phyloP scores from a whole-genome alignment of 2,113 vertebrate species.

The Mus pahari region DNA sequence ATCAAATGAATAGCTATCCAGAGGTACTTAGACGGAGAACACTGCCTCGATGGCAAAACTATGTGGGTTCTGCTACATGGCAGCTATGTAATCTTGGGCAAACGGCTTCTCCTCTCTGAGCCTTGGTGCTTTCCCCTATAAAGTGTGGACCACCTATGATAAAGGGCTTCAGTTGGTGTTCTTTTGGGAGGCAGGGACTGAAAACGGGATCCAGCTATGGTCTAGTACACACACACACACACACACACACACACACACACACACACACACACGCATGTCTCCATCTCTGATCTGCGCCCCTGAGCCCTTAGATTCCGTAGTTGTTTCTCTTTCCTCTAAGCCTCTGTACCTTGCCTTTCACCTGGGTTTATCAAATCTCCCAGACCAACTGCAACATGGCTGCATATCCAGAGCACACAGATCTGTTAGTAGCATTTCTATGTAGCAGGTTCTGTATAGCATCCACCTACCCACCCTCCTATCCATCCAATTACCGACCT shows the following conservation, averaged over 20 bases:
- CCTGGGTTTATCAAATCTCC: neutral
- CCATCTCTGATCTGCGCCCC: neutral
- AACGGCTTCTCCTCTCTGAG: neutral
- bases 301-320: neutral
- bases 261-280: neutral
- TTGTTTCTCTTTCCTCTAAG: neutral
- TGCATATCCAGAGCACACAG: too few species aligned
- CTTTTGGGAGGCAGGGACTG: neutral
- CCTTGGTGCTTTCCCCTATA: neutral
- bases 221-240: neutral
- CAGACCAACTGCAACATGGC: neutral
- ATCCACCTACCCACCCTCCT: neutral
- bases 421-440: neutral
- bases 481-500: too few species aligned
- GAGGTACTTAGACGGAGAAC: neutral
- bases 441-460: neutral
- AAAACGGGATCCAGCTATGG: neutral
- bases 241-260: neutral
- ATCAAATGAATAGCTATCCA: neutral
- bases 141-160: neutral
- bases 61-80: neutral
- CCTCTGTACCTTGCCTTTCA: neutral
- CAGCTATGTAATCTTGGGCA: neutral
- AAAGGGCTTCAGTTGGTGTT: neutral
- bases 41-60: neutral